These are phyloP conservation scores for Echinops telfairi DNA, from an alignment of 2,113 vertebrate species.

Conservation along the genomic window DNA sequence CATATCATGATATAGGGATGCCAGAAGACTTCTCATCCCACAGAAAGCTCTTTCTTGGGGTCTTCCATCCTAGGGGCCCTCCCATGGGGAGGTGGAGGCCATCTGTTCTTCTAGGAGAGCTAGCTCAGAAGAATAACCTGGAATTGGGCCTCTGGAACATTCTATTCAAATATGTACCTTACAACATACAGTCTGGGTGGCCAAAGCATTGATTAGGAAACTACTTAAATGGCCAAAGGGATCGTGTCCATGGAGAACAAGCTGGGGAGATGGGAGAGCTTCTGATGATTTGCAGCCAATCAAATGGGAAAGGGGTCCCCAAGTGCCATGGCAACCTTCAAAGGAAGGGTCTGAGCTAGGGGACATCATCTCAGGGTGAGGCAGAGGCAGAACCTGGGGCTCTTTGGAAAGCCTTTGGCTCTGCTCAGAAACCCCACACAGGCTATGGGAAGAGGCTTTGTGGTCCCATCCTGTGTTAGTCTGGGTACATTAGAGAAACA, in stretches of 20 bases:
- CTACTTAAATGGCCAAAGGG: neutral
- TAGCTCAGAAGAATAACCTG: neutral
- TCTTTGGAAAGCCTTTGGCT: neutral
- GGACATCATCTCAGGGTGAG: neutral
- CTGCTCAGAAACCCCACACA: neutral
- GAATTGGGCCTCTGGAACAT: neutral
- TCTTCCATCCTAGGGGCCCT: neutral
- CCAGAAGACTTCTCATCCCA: neutral
- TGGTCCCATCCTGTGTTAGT: too few species aligned
- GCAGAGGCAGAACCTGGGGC: too few species aligned
- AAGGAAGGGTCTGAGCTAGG: neutral
- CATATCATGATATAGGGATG: accelerated
- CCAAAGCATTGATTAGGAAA: neutral
- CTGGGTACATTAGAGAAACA: too few species aligned
- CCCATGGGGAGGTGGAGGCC: neutral
- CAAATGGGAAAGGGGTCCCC: neutral
- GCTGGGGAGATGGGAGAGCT: accelerated
- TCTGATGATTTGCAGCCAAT: neutral
- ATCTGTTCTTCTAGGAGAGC: neutral
- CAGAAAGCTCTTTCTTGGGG: neutral
- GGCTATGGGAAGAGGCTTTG: neutral
- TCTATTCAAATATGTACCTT: neutral
- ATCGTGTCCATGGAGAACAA: neutral
- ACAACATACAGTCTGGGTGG: neutral
- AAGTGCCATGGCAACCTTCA: neutral